phyloP scores from a whole-genome alignment of 2,113 vertebrate species.

The Cebidichthys violaceus region DNA sequence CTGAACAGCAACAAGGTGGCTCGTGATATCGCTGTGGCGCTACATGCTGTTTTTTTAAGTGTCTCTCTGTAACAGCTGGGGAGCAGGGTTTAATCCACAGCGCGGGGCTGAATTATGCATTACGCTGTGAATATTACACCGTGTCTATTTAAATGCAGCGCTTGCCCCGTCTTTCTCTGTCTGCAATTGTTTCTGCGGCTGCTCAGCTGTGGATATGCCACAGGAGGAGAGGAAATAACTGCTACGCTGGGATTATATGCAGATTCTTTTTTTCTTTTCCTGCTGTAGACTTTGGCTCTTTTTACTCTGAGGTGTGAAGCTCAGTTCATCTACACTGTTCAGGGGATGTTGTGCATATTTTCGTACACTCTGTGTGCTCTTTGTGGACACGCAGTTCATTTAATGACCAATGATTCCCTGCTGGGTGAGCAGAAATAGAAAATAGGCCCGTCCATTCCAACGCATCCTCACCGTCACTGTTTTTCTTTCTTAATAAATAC shows the following conservation, averaged over 20 bases:
- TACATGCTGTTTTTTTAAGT: slow-evolving; percentile 70
- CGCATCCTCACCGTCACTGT: background rate
- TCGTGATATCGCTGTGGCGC: slow-evolving; percentile 61
- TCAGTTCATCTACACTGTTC: background rate
- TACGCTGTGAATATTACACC: slow-evolving; percentile 69
- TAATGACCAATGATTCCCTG: slow-evolving; percentile 5
- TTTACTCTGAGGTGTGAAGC: background rate
- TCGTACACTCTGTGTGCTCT: background rate
- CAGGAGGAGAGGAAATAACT: slow-evolving; percentile 26
- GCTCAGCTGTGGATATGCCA: slow-evolving; percentile 51
- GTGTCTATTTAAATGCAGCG: slow-evolving; percentile 64
- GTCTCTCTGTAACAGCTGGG: slow-evolving; percentile 70
- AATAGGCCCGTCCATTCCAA: background rate
- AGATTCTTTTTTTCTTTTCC: background rate
- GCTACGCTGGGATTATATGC: background rate
- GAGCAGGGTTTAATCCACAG: slow-evolving; percentile 70
- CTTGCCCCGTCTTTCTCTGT: slow-evolving; percentile 43
- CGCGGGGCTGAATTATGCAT: slow-evolving; percentile 75
- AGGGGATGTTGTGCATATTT: background rate
- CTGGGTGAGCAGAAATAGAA: slow-evolving; percentile 3
- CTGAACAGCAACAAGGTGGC: slow-evolving; percentile 27
- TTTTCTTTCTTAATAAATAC: background rate
- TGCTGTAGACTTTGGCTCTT: background rate
- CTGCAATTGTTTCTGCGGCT: slow-evolving; percentile 40
- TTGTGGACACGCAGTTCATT: slow-evolving; percentile 5